phyloP scores from a whole-genome alignment of 2,113 vertebrate species.

The Puma concolor region DNA sequence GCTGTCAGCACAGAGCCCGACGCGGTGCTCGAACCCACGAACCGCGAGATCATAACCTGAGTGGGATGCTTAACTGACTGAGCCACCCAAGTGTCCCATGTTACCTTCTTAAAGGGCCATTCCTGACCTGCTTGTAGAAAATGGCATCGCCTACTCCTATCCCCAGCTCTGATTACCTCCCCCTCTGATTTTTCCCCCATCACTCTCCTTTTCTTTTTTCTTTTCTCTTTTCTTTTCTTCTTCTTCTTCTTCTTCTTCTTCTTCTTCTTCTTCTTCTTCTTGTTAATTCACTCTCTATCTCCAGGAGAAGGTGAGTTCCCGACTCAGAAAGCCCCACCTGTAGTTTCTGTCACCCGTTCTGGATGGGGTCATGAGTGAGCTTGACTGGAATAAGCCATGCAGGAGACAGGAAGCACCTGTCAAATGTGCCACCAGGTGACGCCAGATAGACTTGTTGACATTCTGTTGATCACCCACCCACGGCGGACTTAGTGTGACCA shows the following conservation, averaged over 20 bases:
- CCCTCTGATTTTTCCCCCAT: neutral
- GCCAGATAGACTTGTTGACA: neutral
- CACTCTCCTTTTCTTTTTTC: too few species aligned
- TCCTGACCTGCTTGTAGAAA: neutral
- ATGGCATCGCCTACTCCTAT: rapidly evolving
- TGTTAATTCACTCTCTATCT: neutral
- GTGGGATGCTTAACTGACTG: too few species aligned
- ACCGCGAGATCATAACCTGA: too few species aligned
- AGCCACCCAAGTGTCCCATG: too few species aligned
- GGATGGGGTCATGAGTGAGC: neutral
- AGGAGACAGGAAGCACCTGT: neutral
- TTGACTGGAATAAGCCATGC: neutral
- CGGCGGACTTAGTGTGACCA: neutral
- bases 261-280: neutral
- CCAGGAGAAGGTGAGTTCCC: neutral
- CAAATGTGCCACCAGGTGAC: neutral
- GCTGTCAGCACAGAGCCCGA: too few species aligned
- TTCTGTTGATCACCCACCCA: neutral
- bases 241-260: too few species aligned
- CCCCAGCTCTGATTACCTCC: too few species aligned
- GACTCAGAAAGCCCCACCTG: neutral
- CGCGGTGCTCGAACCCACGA: too few species aligned
- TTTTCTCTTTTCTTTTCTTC: too few species aligned
- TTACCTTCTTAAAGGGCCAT: neutral
- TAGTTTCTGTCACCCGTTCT: neutral